Conservation (phyloP, 2,888 invertebrate species). For the Limnephilus rhombicus region DNA sequence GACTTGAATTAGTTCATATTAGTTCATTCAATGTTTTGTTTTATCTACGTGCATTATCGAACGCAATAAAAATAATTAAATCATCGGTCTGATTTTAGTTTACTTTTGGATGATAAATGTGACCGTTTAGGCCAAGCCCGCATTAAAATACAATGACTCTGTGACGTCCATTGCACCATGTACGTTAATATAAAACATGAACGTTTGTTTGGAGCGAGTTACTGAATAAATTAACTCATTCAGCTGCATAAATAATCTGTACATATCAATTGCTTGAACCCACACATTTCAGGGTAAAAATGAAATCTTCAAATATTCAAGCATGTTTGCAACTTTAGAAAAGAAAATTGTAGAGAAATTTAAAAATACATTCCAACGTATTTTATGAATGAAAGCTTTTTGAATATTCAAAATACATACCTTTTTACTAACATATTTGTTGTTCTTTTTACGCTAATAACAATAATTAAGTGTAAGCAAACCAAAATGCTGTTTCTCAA, state of each 20-base stretch:
- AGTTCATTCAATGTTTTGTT: neutral
- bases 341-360: no score
- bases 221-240: neutral
- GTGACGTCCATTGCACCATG: conserved; percentile 3
- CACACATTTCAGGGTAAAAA: neutral
- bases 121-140: neutral
- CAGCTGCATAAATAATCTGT: neutral
- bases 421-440: no score
- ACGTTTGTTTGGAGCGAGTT: neutral
- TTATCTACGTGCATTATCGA: neutral
- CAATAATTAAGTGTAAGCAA: no score
- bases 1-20: no score
- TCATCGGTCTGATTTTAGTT: neutral
- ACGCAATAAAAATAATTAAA: neutral
- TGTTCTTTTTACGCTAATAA: no score
- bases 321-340: no score
- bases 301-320: neutral
- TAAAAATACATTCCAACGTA: no score
- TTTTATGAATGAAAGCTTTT: no score
- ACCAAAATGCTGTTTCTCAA: no score
- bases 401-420: no score
- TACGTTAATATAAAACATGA: neutral
- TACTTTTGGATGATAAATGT: neutral
- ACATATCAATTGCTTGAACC: neutral
- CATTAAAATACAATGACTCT: conserved; percentile 24